phyloP scores from a whole-genome alignment of 2,888 invertebrate genomes.

The Papilio protenor region DNA sequence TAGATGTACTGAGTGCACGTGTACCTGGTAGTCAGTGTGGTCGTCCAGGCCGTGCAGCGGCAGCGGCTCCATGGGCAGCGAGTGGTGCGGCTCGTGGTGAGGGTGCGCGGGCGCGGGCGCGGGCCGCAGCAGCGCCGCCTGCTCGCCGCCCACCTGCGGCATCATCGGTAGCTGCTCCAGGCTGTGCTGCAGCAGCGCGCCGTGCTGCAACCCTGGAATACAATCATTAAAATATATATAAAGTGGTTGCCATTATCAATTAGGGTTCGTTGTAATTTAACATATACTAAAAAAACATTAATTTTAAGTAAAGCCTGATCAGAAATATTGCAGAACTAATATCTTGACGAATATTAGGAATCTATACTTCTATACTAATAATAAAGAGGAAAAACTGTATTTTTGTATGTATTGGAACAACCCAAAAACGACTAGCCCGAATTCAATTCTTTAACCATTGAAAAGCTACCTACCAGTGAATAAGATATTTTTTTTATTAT shows the following conservation, averaged over 20 bases:
- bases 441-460: too few relatives aligned
- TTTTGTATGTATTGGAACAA: too few relatives aligned
- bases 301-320: too few relatives aligned
- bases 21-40: slow-evolving; percentile 69
- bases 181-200: slow-evolving; percentile 60
- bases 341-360: too few relatives aligned
- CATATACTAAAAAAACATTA: background rate
- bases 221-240: background rate
- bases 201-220: slow-evolving; percentile 49
- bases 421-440: too few relatives aligned
- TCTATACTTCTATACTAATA: too few relatives aligned
- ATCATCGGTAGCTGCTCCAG: slow-evolving; percentile 83
- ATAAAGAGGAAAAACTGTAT: too few relatives aligned
- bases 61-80: slow-evolving; percentile 65
- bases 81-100: slow-evolving; percentile 53
- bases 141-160: slow-evolving; percentile 87
- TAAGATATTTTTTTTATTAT: too few relatives aligned
- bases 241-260: too few relatives aligned
- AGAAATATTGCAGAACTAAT: too few relatives aligned
- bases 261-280: too few relatives aligned
- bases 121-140: slow-evolving; percentile 55
- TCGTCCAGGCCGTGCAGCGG: slow-evolving; percentile 59
- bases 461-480: too few relatives aligned
- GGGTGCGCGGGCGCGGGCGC: slow-evolving; percentile 50
- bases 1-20: background rate